Conservation (phyloP, 2,113 vertebrate species). For the Progne subis region DNA sequence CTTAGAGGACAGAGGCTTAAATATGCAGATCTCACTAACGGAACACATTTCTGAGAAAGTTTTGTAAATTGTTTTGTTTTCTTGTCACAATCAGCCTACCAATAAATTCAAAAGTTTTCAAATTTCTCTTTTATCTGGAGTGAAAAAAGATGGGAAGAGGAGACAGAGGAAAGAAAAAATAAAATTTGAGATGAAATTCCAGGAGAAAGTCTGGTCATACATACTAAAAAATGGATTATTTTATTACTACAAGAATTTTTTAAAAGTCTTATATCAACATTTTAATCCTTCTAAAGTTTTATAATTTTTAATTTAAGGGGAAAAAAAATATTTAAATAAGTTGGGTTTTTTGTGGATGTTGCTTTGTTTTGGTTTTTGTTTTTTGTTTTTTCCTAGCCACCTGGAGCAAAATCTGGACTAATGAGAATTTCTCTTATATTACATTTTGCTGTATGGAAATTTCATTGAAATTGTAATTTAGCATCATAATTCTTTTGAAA, state of each 20-base stretch:
- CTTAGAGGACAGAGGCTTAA: background rate
- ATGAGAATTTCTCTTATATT: background rate
- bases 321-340: background rate
- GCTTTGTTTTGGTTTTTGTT: background rate
- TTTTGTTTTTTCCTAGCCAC: background rate
- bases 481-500: background rate
- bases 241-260: background rate
- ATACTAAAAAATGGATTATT: background rate
- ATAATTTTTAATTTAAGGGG: background rate
- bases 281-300: background rate
- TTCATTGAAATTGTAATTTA: background rate
- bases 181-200: background rate
- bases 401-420: background rate
- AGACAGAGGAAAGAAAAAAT: background rate
- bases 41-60: background rate
- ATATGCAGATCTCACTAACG: background rate
- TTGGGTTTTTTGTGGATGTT: too few species aligned
- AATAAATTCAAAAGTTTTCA: background rate
- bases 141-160: background rate
- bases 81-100: background rate
- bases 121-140: background rate
- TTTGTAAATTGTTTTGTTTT: background rate
- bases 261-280: fast-evolving
- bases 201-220: background rate
- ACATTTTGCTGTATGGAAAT: background rate